phyloP scores from a whole-genome alignment of 2,797 vertebrate genomes.

The Paguma larvata region DNA sequence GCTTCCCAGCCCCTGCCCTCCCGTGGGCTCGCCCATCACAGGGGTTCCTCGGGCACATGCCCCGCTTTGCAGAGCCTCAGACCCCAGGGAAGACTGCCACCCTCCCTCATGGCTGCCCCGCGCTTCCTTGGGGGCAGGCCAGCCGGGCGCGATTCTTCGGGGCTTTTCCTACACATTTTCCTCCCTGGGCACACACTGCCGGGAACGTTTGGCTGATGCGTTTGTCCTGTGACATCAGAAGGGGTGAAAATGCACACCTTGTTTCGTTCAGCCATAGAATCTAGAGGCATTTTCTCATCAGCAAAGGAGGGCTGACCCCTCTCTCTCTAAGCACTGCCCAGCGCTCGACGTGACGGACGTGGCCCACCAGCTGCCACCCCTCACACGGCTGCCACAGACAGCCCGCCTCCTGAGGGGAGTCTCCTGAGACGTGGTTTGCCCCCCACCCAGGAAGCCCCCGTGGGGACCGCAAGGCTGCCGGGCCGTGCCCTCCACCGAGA shows the following conservation, averaged over 20 bases:
- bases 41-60: accelerated
- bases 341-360: accelerated
- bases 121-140: neutral
- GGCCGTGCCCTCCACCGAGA: accelerated
- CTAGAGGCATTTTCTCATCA: neutral
- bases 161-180: accelerated
- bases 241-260: accelerated
- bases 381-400: accelerated
- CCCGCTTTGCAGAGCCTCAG: neutral
- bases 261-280: accelerated
- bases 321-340: neutral
- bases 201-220: accelerated
- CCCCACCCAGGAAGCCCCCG: neutral
- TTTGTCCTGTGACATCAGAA: neutral
- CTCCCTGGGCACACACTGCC: accelerated
- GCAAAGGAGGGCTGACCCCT: neutral
- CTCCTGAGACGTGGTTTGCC: neutral
- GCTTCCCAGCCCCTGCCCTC: neutral
- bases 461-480: neutral
- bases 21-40: accelerated
- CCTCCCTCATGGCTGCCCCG: accelerated
- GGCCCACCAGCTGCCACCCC: neutral
- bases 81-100: accelerated
- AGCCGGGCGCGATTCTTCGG: accelerated
- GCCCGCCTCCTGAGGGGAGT: neutral